Conservation (phyloP, 2,888 invertebrate species). For the Orthosia gracilis region DNA sequence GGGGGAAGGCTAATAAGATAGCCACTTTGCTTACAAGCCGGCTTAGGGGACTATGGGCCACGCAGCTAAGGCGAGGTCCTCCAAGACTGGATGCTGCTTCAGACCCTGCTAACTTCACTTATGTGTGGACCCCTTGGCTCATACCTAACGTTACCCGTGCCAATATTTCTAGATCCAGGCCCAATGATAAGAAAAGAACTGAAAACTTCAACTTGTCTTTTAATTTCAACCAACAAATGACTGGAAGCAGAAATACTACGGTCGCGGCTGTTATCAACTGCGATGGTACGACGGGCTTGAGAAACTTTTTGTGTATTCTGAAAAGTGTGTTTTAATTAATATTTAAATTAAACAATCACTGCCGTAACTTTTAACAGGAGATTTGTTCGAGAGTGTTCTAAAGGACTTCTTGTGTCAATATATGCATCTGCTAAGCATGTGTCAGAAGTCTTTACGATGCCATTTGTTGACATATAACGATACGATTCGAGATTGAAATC, state of each 20-base stretch:
- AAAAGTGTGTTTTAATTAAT: constrained; percentile 78
- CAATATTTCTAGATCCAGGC: constrained; percentile 28
- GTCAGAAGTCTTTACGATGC: constrained; percentile 30
- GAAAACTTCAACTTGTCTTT: constrained; percentile 70
- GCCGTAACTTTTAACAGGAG: constrained; percentile 14
- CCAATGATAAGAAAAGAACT: constrained; percentile 49
- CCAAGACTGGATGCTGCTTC: constrained; percentile 89
- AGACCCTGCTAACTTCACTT: constrained; percentile 93
- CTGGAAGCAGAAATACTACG: constrained; percentile 68
- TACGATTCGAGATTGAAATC: neutral
- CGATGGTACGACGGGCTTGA: constrained; percentile 77
- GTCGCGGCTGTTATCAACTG: constrained; percentile 76
- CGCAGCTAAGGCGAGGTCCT: constrained; percentile 87
- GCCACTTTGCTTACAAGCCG: constrained; percentile 81
- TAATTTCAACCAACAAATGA: constrained; percentile 66
- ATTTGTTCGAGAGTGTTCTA: constrained; percentile 29
- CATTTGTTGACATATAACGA: constrained; percentile 27
- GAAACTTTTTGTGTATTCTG: constrained; percentile 85
- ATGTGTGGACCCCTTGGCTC: constrained; percentile 94
- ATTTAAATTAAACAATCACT: constrained; percentile 24
- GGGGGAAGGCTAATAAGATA: constrained; percentile 89
- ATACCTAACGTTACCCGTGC: constrained; percentile 30
- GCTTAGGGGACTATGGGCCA: constrained; percentile 83
- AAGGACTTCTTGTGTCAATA: constrained; percentile 14
- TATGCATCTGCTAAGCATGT: constrained; percentile 11